These are phyloP conservation scores for Prunella strophiata DNA, from an alignment of 2,797 vertebrate genomes.

Conservation along the genomic window DNA sequence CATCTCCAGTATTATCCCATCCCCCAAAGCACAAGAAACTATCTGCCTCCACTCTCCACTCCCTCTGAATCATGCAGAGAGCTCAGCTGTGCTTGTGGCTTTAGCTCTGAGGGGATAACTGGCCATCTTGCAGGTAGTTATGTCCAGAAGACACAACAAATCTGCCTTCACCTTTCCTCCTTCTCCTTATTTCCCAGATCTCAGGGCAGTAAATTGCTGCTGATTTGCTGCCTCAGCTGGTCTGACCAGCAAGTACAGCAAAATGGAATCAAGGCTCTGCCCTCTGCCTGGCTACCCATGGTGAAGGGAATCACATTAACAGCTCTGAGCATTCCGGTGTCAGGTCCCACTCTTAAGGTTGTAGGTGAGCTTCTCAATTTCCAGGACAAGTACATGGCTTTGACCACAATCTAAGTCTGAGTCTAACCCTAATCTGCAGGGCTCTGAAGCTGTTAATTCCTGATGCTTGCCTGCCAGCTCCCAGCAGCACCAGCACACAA, in stretches of 20 bases:
- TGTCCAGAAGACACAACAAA: background rate
- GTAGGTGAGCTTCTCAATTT: background rate
- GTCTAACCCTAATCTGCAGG: background rate
- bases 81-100: background rate
- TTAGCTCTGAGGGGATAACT: background rate
- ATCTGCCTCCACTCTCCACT: background rate
- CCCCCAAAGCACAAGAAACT: background rate
- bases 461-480: background rate
- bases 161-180: background rate
- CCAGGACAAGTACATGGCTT: background rate
- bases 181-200: background rate
- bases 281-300: background rate
- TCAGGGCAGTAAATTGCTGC: background rate
- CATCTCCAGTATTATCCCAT: background rate
- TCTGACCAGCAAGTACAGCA: background rate
- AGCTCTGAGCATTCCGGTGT: background rate
- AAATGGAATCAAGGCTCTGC: background rate
- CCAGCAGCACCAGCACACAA: conserved; percentile 5
- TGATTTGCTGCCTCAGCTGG: background rate
- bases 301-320: background rate
- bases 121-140: background rate
- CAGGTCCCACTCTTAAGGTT: background rate
- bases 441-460: background rate
- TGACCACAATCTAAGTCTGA: fast-evolving
- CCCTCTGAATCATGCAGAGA: background rate